phyloP scores from a whole-genome alignment of 2,888 invertebrate genomes.

The Meiosimyza decipiens region DNA sequence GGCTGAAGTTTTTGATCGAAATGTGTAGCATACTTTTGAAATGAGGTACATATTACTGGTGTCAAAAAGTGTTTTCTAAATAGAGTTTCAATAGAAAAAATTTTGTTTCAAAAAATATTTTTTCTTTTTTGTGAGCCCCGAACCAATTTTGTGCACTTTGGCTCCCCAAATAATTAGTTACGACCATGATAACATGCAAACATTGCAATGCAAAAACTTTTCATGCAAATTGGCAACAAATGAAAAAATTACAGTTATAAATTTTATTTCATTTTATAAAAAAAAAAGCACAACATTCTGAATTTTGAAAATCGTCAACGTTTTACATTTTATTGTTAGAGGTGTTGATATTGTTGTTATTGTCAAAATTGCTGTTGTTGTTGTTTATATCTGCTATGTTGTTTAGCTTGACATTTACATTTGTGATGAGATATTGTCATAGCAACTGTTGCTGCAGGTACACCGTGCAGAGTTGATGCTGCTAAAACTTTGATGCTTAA shows the following conservation, averaged over 20 bases:
- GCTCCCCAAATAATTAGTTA: too few relatives aligned
- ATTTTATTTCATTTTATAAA: too few relatives aligned
- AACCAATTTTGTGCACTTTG: too few relatives aligned
- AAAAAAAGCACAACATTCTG: too few relatives aligned
- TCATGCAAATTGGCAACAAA: conserved; percentile 2
- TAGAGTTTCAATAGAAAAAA: too few relatives aligned
- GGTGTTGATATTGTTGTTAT: background rate
- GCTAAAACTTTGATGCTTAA: conserved; percentile 30
- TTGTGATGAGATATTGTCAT: conserved; percentile 12
- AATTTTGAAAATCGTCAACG: background rate
- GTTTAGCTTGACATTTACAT: conserved; percentile 7
- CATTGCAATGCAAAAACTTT: conserved; percentile 2
- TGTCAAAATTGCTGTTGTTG: background rate
- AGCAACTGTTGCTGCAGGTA: conserved; percentile 25
- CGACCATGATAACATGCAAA: background rate
- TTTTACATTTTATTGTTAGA: background rate
- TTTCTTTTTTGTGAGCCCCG: too few relatives aligned
- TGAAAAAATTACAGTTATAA: background rate
- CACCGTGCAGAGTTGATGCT: background rate
- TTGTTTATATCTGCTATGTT: background rate
- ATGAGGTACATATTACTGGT: too few relatives aligned
- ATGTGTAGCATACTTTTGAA: too few relatives aligned
- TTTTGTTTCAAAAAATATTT: too few relatives aligned
- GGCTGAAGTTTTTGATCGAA: too few relatives aligned
- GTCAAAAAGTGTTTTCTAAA: too few relatives aligned